Base-by-base conservation (phyloP, 1,140 invertebrate species). In the Camponotus floridanus region DNA sequence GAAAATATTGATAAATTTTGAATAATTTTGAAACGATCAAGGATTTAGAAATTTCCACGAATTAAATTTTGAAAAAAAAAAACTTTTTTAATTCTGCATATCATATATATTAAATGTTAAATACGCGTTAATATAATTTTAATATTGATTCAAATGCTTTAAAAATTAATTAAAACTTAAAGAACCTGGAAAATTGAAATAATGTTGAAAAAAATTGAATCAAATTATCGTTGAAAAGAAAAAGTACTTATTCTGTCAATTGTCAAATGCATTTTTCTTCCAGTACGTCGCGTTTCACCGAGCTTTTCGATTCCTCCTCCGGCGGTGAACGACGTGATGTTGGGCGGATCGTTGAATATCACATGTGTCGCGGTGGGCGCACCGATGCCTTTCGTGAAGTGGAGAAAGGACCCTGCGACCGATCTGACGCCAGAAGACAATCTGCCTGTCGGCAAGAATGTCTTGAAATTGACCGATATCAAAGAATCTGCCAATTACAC, bases 311-410 rank as follows among this genome's bases (percentile, higher is more conserved):
- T 98, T 61, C 98, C 97, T 59, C 98, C 99, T 21, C 97, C 98
- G 39, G 93, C 96, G 11, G 93, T 97, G 31, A 97, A 96, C 73
- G 98, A 99, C 93, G 98, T 99, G 39, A 98, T 98, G 97, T 95
- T 98, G 18, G 98, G 98, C 8, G 97, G 97, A 0, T 97, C 97
- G 91, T 95, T 99, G 65, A 99, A 99, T 94, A 95, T 99, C 65
- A 99, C 98, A 59, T 99, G 99, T 94, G 98, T 99, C 15, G 99
- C 99, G 18, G 97, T 98, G 8, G 99, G 99, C 0, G 98, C 99
- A 0, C 99, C 99, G 0, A 99, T 99, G 98, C 99, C 99, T 0
- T 97, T 97, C 91, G 98, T 99, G 67, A 99, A 98, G 94, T 99
- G 99, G 99, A 97, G 98, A 81, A 98, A 98, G 95, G 98, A 96